Conservation (phyloP, 2,113 vertebrate species). For the Dasyurus viverrinus region DNA sequence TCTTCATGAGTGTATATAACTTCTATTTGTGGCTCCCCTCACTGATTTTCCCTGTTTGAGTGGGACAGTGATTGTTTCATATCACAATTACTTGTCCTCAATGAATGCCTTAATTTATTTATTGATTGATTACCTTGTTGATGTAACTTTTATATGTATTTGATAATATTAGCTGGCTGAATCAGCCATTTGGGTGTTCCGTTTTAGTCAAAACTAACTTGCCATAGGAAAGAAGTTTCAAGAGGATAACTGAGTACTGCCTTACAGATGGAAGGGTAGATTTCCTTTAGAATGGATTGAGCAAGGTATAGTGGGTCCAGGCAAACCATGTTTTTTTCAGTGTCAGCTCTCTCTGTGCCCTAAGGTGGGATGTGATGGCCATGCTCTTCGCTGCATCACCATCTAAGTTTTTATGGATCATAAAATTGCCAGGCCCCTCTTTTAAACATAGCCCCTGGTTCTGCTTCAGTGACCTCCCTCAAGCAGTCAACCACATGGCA, state of each 20-base stretch:
- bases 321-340: neutral
- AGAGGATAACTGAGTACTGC: neutral
- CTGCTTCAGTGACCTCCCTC: conserved; percentile 26
- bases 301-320: neutral
- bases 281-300: neutral
- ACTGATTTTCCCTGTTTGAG: too few species aligned
- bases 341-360: neutral
- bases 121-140: neutral
- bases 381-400: neutral
- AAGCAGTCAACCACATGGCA: conserved; percentile 5
- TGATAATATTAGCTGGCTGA: neutral
- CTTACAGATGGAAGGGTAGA: neutral
- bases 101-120: neutral
- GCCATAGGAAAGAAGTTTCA: neutral
- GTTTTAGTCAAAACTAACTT: neutral
- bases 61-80: neutral
- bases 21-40: neutral
- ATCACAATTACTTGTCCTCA: neutral
- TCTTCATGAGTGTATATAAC: neutral
- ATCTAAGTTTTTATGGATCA: conserved; percentile 39
- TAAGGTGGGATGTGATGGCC: neutral
- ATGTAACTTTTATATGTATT: neutral
- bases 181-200: neutral
- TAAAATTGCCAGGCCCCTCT: conserved; percentile 42
- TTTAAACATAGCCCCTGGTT: conserved; percentile 37